Conservation (phyloP, 2,888 invertebrate species). For the Catocala sponsa region DNA sequence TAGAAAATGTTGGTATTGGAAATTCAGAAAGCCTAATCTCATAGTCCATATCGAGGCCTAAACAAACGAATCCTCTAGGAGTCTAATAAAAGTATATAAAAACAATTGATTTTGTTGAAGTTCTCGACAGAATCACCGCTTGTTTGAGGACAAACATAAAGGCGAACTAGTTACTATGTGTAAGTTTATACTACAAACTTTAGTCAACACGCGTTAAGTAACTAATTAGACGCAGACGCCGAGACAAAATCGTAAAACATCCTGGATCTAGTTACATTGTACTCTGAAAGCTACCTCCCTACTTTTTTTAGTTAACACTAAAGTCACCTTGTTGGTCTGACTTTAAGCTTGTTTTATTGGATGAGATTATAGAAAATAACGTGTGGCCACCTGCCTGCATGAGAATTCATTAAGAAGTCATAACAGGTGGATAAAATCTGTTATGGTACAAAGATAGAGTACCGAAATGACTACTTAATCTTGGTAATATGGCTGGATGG, state of each 20-base stretch:
- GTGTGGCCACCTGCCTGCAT: no score
- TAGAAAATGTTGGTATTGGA: no score
- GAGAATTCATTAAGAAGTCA: no score
- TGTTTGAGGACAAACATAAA: constrained; percentile 26
- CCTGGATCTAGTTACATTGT: constrained; percentile 42
- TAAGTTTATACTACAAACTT: constrained; percentile 39
- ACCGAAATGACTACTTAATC: no score
- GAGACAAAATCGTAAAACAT: constrained; percentile 48
- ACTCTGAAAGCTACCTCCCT: constrained; percentile 8
- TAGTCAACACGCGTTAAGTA: constrained; percentile 43
- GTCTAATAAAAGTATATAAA: constrained; percentile 2
- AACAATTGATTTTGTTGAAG: constrained; percentile 9
- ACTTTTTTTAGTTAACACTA: constrained; percentile 15
- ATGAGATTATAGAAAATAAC: background rate
- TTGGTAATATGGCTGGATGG: no score
- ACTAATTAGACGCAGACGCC: constrained; percentile 43
- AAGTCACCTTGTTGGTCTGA: constrained; percentile 10
- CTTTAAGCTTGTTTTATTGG: constrained; percentile 1
- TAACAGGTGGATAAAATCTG: no score
- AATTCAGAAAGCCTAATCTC: background rate
- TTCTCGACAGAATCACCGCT: background rate
- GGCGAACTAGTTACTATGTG: constrained; percentile 21
- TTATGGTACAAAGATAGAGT: no score
- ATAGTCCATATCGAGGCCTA: background rate
- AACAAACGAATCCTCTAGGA: constrained; percentile 1